A percentile compares a stretch with the other conserved stretches of the same genome.
Evolutionary conservation across 2,113 vertebrate species (phyloP).

Genomic region (Rhegmatorhina hoffmannsi): DNA sequence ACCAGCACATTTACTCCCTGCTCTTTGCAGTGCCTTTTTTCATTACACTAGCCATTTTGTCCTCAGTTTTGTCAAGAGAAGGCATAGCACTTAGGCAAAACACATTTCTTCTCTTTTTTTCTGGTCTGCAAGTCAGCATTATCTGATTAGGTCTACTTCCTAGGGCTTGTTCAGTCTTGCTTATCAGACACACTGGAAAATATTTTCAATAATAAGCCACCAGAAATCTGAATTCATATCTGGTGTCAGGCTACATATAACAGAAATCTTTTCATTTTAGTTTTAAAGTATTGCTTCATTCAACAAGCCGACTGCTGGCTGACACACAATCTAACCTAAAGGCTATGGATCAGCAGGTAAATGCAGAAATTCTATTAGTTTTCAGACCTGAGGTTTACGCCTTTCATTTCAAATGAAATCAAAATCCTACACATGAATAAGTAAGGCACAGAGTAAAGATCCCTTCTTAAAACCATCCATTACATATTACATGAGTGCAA

Average conservation of each 20-base stretch:
- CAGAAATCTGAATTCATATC: conserved; percentile 63
- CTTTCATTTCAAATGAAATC: conserved; percentile 79
- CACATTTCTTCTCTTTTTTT: conserved; percentile 44
- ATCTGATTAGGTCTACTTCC: conserved; percentile 56
- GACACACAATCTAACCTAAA: conserved; percentile 73
- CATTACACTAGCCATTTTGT: background rate
- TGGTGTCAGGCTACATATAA: conserved; percentile 54
- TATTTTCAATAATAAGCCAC: conserved; percentile 69
- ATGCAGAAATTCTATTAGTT: conserved; percentile 80
- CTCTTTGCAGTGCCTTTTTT: background rate
- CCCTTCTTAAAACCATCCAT: conserved; percentile 66
- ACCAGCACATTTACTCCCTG: background rate
- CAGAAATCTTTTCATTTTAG: conserved; percentile 75
- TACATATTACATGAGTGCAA: conserved; percentile 37
- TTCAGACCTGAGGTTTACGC: conserved; percentile 70
- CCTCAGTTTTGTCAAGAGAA: background rate
- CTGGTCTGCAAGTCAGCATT: conserved; percentile 56
- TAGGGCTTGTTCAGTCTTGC: conserved; percentile 34
- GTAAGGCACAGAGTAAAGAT: conserved; percentile 57
- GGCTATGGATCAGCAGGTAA: conserved; percentile 77
- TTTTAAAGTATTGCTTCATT: conserved; percentile 74
- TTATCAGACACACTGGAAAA: conserved; percentile 69
- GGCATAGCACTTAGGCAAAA: conserved; percentile 38
- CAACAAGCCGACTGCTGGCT: conserved; percentile 63
- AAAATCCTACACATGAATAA: conserved; percentile 74